A percentile compares a stretch with the other conserved stretches of the same genome.
Conservation (phyloP, 2,888 invertebrate species). For the Aromia moschata region DNA sequence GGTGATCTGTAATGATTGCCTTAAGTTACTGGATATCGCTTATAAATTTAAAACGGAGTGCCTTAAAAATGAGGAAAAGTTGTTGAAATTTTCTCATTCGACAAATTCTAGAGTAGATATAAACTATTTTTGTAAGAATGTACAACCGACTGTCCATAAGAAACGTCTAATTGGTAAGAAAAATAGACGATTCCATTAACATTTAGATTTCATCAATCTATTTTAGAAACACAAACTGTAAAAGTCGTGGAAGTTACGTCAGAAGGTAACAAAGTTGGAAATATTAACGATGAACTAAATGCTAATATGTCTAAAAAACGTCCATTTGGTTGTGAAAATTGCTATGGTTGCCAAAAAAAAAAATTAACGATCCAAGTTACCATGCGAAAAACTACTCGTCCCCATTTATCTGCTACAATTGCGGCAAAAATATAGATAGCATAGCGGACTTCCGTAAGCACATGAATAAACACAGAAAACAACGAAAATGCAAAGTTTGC, state of each 20-base stretch:
- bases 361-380: slow-evolving; percentile 25
- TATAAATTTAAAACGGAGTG: slow-evolving; percentile 42
- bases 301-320: background rate
- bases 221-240: slow-evolving; percentile 8
- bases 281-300: background rate
- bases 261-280: too few species aligned
- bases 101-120: slow-evolving; percentile 20
- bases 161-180: slow-evolving; percentile 10
- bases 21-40: slow-evolving; percentile 29
- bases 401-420: slow-evolving; percentile 28
- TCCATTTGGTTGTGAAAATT: slow-evolving; percentile 21
- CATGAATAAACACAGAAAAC: slow-evolving; percentile 20
- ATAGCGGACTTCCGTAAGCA: slow-evolving; percentile 30
- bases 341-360: slow-evolving; percentile 31
- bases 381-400: slow-evolving; percentile 23
- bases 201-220: background rate
- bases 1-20: slow-evolving; percentile 36
- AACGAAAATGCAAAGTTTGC: slow-evolving; percentile 32
- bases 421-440: slow-evolving; percentile 18
- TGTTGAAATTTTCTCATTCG: slow-evolving; percentile 15
- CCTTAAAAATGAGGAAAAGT: slow-evolving; percentile 33
- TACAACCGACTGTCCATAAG: slow-evolving; percentile 3
- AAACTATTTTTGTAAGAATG: slow-evolving; percentile 18
- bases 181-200: background rate
- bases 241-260: slow-evolving; percentile 7